Evolutionary conservation across 1,140 invertebrate species (phyloP), one percentile per base, ranked within the genome.

Genomic region (Onthophagus taurus): DNA sequence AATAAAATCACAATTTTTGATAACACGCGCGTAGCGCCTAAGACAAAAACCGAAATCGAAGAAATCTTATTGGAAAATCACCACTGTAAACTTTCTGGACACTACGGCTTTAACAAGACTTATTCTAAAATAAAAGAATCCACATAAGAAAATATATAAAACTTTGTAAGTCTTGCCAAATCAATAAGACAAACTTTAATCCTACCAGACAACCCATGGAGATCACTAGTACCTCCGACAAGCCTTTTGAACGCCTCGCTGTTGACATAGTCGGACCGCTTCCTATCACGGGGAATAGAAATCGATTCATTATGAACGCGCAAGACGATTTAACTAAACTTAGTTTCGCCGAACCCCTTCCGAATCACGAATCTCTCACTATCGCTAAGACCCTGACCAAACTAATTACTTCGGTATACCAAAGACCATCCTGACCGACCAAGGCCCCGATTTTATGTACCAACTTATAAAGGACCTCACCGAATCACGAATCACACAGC

Each of bases 51-150:
- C 23, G 56, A 63, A 42, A 59, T 61, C 16, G 50, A 53, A 9
- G n/a, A 43, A 30, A 59, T 66, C 9, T 24, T 65, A 12, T 53
- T 60, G 49, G 53, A 57, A 20, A 59, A 52, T 41, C 63, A 66
- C 36, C 48, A 61, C 1, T 18, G 33, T 18, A 35, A 35, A 16
- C 19, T 57, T 0, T 55, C 52, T 21, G 63, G 64, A 16, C 60
- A 65, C 31, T 23, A 51, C 24, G 57, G 60, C 1, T 50, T 57
- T 12, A 6, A 48, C 8, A 59, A 59, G 53, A 62, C 58, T 2
- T 59, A 50, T 8, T 41, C 56, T 20, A 53, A 53, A 55, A 61
- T 67, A 11, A 49, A 58, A 33, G 38, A 55, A n/a, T 55, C 6
- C 53, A 59, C 34, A 64, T 66, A 8, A 55, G 56, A 44, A 50